Base-by-base conservation (phyloP, 2,113 vertebrate genomes). In the Myocastor coypus region DNA sequence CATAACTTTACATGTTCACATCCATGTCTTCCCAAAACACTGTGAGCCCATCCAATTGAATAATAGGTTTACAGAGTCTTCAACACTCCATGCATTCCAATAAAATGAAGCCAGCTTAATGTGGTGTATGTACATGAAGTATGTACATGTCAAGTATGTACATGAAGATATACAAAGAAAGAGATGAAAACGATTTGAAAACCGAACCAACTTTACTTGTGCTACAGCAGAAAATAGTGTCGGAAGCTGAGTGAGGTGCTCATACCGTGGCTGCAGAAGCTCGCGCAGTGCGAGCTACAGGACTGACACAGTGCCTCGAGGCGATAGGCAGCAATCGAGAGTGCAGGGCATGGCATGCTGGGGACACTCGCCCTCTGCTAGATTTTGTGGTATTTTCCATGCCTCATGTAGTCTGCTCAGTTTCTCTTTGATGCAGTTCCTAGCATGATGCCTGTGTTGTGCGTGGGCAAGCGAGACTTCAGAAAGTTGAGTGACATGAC, bases 171-270 rank as follows among this genome's bases (percentile, higher is more conserved):
- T 30, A 78, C 46, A 83, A 68, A 77, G 37, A 85, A 63, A 93
- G 28, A 83, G 26, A 57, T 12, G 42, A 34, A 90, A 94, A 93
- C 32, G 81, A 77, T 87, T 84, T 82, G 37, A 69, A 89, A 90
- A 78, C 75, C 68, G 82, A 84, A 83, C 34, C 37, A 83, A 78
- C 83, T 85, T 55, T 42, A 88, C 17, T 42, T 87, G 22, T 75
- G n/a, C 22, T 87, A 9, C 11, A 87, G 19, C 26, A 8, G 87
- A 80, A 91, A 87, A 42, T 68, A 66, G 12, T 84, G 20, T 85
- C 55, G 93, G 77, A 66, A 88, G n/a, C 77, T 96, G 34, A 82
- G 52, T 26, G 6, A 77, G 46, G 16, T 61, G 50, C 40, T 10
- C 12, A 13, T 42, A n/a, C 50, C 32, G 52, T 92, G 28, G 7